Evolutionary conservation across 2,797 vertebrate genomes (phyloP).

Genomic region (Acrossocheilus wenchowensis): DNA sequence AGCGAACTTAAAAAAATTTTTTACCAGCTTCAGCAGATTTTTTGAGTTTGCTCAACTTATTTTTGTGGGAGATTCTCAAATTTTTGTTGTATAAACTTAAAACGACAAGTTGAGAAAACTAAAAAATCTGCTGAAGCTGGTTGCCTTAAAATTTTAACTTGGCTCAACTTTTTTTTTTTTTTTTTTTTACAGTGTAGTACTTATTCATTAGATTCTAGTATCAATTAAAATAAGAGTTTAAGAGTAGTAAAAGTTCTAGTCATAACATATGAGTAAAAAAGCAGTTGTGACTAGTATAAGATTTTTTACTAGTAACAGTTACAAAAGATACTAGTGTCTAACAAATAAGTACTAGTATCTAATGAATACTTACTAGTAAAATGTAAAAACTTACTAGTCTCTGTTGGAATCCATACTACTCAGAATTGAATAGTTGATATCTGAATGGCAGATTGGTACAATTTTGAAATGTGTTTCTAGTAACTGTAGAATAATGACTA

Average conservation of each 20-base stretch:
- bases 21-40: too few species aligned
- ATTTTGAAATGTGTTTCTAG: neutral
- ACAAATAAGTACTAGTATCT: neutral
- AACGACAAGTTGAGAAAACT: too few species aligned
- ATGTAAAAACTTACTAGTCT: neutral
- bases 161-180: too few species aligned
- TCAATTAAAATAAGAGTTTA: neutral
- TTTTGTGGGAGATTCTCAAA: too few species aligned
- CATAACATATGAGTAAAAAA: neutral
- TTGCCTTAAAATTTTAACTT: too few species aligned
- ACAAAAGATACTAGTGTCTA: neutral
- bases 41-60: too few species aligned
- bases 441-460: neutral
- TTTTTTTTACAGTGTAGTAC: neutral
- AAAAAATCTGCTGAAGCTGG: too few species aligned
- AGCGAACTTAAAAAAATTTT: too few species aligned
- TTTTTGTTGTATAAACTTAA: too few species aligned
- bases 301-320: neutral
- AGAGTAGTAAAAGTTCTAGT: neutral
- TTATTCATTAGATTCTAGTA: neutral
- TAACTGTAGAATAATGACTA: neutral
- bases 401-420: neutral
- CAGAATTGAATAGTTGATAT: neutral
- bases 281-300: neutral
- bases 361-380: neutral